phyloP scores from a whole-genome alignment of 2,113 vertebrate genomes.

The Sinocyclocheilus rhinocerous region DNA sequence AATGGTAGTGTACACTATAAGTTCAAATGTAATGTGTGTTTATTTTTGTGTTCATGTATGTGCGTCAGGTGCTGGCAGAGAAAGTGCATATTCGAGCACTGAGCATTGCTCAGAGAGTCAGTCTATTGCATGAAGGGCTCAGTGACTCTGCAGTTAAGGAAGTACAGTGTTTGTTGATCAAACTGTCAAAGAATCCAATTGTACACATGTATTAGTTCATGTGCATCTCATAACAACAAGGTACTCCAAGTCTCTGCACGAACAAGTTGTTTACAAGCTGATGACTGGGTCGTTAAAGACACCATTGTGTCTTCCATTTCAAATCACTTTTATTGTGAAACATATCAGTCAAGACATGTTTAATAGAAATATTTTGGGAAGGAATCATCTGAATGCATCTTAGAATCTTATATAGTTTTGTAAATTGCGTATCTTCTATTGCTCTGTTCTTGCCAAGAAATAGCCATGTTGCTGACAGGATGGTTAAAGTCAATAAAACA shows the following conservation, averaged over 20 bases:
- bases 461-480: neutral
- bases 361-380: neutral
- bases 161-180: neutral
- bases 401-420: neutral
- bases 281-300: neutral
- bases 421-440: neutral
- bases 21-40: neutral
- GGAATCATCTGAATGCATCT: neutral
- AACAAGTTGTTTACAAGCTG: neutral
- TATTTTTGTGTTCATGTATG: constrained; percentile 21
- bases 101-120: constrained; percentile 93
- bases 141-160: constrained; percentile 81
- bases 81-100: constrained; percentile 92
- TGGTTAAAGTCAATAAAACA: neutral
- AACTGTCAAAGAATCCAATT: neutral
- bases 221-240: neutral
- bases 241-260: neutral
- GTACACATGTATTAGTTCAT: neutral
- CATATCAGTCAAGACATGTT: neutral
- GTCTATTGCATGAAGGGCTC: constrained; percentile 88
- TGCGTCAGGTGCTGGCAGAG: constrained; percentile 87
- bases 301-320: neutral
- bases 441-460: neutral
- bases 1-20: neutral
- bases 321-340: neutral